Percentiles rank a stretch among this genome's conserved stretches.
Conservation (phyloP, 64 coral and sea anemone species). For the Dendrophyllia cribrosa region DNA sequence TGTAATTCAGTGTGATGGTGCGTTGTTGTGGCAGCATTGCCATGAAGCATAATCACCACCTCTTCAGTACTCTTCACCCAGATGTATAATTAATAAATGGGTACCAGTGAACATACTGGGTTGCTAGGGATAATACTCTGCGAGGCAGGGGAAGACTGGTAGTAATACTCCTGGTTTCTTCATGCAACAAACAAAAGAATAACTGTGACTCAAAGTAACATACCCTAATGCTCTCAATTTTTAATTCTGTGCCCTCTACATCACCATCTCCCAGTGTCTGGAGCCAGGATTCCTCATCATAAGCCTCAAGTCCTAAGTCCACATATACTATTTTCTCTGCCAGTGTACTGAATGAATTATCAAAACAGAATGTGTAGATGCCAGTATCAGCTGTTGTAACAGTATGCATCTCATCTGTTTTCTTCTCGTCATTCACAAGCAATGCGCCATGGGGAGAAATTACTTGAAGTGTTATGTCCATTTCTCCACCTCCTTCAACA, state of each 20-base stretch:
- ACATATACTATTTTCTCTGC: slow-evolving; percentile 79
- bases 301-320: slow-evolving; percentile 75
- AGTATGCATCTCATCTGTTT: slow-evolving; percentile 79
- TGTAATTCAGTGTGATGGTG: no score
- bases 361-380: slow-evolving; percentile 89
- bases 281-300: slow-evolving; percentile 48
- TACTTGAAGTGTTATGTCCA: slow-evolving; percentile 79
- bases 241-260: not conserved
- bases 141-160: no score
- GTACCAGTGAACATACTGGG: no score
- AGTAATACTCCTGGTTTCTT: no score
- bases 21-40: no score
- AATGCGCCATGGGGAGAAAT: slow-evolving; percentile 63
- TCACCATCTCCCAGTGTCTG: slow-evolving; percentile 42
- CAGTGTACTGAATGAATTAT: slow-evolving; percentile 91
- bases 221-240: slow-evolving; percentile 41
- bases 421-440: slow-evolving; percentile 61
- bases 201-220: not conserved
- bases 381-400: slow-evolving; percentile 59
- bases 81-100: no score
- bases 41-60: no score
- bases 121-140: no score
- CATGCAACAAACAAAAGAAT: not conserved
- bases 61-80: no score
- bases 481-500: slow-evolving; percentile 87